These are phyloP conservation scores for Macrophya annulata DNA, from an alignment of 2,888 invertebrate species.

Conservation along the genomic window DNA sequence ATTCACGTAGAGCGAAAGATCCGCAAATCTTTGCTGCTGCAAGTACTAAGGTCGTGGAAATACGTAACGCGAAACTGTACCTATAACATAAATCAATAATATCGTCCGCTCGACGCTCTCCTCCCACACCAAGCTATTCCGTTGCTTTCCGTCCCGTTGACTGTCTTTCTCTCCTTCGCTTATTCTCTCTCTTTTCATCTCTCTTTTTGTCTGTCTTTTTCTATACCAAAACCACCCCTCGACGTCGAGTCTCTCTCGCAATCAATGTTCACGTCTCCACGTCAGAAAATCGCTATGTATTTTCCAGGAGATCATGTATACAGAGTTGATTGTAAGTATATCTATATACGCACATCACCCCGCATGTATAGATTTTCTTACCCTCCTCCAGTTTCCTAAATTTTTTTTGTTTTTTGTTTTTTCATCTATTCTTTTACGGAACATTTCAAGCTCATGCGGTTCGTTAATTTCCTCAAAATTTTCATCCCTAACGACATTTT, in stretches of 20 bases:
- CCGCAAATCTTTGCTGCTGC: slow-evolving; percentile 2
- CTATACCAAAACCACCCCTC: slow-evolving; percentile 66
- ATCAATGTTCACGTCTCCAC: slow-evolving; percentile 77
- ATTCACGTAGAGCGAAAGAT: neutral
- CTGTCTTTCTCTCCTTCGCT: slow-evolving; percentile 60
- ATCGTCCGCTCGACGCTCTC: slow-evolving; percentile 77
- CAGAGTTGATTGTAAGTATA: neutral
- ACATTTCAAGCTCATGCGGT: slow-evolving; percentile 4
- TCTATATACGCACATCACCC: neutral
- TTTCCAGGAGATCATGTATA: neutral
- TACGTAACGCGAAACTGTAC: slow-evolving; percentile 79
- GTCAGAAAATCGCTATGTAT: slow-evolving; percentile 59
- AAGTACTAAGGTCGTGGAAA: slow-evolving; percentile 58
- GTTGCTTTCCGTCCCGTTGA: slow-evolving; percentile 52
- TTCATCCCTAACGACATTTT: neutral
- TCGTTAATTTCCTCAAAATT: slow-evolving; percentile 15
- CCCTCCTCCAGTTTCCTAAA: neutral
- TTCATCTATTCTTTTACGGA: neutral
- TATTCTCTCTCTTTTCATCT: slow-evolving; percentile 62
- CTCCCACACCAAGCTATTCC: slow-evolving; percentile 57
- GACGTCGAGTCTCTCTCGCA: slow-evolving; percentile 74
- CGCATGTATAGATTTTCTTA: neutral
- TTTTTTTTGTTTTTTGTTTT: too few species aligned
- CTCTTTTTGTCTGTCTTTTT: slow-evolving; percentile 66
- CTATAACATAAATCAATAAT: slow-evolving; percentile 85